phyloP scores from a whole-genome alignment of 2,797 vertebrate species.

The Sparus aurata region DNA sequence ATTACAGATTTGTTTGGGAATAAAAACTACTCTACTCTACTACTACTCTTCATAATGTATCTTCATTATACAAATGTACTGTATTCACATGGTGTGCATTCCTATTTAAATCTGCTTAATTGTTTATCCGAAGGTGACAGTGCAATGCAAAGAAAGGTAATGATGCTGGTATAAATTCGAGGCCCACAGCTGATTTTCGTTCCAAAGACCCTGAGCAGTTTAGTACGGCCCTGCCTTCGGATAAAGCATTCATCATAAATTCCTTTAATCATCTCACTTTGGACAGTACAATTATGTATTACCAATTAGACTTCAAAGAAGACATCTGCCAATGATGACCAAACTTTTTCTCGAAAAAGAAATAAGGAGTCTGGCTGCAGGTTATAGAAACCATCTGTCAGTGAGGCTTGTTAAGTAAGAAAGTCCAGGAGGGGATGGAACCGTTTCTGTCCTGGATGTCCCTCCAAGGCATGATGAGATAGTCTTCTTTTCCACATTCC shows the following conservation, averaged over 20 bases:
- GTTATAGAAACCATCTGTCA: slow-evolving; percentile 62
- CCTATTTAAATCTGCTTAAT: neutral
- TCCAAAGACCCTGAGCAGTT: neutral
- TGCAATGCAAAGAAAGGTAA: neutral
- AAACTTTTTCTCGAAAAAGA: neutral
- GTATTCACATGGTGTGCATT: neutral
- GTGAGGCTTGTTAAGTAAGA: slow-evolving; percentile 43
- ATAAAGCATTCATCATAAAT: neutral
- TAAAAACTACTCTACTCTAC: neutral
- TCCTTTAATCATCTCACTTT: neutral
- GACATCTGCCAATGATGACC: slow-evolving; percentile 6
- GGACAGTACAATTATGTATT: slow-evolving; percentile 6
- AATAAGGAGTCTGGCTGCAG: slow-evolving; percentile 24
- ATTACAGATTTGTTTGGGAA: neutral
- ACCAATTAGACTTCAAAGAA: slow-evolving; percentile 28
- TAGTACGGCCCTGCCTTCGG: neutral
- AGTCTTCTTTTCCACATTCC: slow-evolving; percentile 52
- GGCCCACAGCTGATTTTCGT: neutral
- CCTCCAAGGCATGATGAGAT: slow-evolving; percentile 14
- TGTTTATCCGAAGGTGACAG: neutral
- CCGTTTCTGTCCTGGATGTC: slow-evolving; percentile 36
- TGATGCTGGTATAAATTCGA: neutral
- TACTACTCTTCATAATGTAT: neutral
- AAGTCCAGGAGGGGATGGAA: slow-evolving; percentile 19
- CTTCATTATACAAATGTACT: neutral